Evolutionary conservation across 2,797 vertebrate genomes (phyloP), one percentile per base, ranked within the genome.

Genomic region (Pelobates cultripes): DNA sequence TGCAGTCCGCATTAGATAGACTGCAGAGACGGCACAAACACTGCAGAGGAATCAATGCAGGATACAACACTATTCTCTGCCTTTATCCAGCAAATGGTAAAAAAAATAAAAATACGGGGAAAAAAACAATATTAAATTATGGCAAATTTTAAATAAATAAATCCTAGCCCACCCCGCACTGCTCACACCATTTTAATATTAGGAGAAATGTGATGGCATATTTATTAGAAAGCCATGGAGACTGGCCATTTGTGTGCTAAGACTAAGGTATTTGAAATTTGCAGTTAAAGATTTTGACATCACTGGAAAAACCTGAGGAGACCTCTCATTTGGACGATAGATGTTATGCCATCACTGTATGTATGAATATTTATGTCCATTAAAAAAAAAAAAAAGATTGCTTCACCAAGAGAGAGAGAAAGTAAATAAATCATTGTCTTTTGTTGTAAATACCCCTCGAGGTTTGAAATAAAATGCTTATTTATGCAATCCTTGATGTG

Each of bases 11-110:
- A n/a, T 7, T 40, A 45, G 47, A 57, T 7, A 41, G 55, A 75
- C 76, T 83, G 70, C 75, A 83, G 71, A 47, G 61, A 66, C 55
- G 53, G 43, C 17, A 69, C 61, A 69, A 83, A 43, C 71, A 78
- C 81, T 79, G 81, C 81, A 83, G 53, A 57, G 64, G 66, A 77
- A 83, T 83, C 81, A 74, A 83, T 83, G 76, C 64, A 74, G 61
- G 14, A 28, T 28, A 28, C 28, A 28, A 28, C 28, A 69, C 6
- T 43, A 43, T 43, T 9, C n/a, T 14, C 28, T n/a, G 10, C 9
- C 51, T 73, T 41, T 15, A 47, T 73, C 70, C 9, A 14, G 3
- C 51, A n/a, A 57, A 73, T 9, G 41, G 40, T 2, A 14, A 4
- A 55, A 42, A 60, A 61, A 63, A 70, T 15, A 43, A 28, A 43